Percentiles rank a stretch among this genome's conserved stretches.
Conservation (phyloP, 2,797 vertebrate species). For the Ibycter americanus region DNA sequence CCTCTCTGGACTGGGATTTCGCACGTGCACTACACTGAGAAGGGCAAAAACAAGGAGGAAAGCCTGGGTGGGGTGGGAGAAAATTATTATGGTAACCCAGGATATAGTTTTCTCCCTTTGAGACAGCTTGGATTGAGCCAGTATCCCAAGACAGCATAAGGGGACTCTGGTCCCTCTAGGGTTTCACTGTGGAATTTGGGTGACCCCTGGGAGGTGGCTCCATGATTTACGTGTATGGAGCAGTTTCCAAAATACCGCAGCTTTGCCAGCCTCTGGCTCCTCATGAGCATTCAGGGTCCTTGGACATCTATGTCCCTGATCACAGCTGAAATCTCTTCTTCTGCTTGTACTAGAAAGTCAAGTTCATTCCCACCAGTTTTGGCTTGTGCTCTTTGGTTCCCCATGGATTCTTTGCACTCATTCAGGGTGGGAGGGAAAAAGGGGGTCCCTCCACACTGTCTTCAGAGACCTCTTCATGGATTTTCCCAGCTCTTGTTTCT, state of each 20-base stretch:
- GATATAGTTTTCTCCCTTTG: neutral
- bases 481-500: neutral
- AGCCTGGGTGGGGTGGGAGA: neutral
- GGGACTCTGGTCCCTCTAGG: neutral
- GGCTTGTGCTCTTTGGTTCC: neutral
- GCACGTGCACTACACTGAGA: neutral
- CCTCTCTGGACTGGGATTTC: neutral
- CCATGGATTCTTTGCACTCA: neutral
- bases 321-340: neutral
- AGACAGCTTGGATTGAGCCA: neutral
- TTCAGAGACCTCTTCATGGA: neutral
- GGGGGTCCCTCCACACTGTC: neutral
- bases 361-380: neutral
- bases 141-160: neutral
- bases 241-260: neutral
- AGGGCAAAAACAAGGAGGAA: neutral
- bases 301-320: neutral
- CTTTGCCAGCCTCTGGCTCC: neutral
- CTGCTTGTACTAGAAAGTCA: neutral
- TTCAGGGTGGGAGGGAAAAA: neutral
- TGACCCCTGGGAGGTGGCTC: neutral
- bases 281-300: neutral
- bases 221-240: neutral
- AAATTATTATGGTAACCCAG: neutral
- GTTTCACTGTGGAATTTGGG: neutral